A percentile compares a stretch with the other conserved stretches of the same genome.
Evolutionary conservation across 2,113 vertebrate species (phyloP).

Genomic region (Ictalurus punctatus): DNA sequence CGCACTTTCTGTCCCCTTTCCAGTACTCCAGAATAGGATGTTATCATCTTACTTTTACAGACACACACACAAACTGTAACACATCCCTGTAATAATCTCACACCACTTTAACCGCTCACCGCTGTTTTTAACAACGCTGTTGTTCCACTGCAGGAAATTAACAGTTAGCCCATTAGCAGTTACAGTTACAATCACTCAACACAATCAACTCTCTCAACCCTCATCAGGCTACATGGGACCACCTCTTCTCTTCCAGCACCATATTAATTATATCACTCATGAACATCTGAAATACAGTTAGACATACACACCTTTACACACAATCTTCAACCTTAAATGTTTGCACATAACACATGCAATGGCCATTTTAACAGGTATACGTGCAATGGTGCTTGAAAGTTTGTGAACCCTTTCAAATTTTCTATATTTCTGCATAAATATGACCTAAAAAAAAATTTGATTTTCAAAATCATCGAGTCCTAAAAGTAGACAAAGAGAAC

Average conservation of each 20-base stretch:
- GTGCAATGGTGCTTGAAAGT: too few species aligned
- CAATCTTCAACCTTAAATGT: background rate
- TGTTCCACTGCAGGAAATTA: constrained; percentile 38
- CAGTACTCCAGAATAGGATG: background rate
- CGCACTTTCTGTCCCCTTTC: background rate
- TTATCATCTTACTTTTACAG: background rate
- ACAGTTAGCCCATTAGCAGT: constrained; percentile 45
- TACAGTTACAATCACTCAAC: background rate
- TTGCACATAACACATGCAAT: background rate
- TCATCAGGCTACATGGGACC: constrained; percentile 25
- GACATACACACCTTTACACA: background rate
- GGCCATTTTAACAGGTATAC: background rate
- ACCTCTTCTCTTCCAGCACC: background rate
- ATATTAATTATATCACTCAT: background rate
- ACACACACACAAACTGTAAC: background rate
- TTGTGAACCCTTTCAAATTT: too few species aligned
- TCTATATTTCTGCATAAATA: too few species aligned
- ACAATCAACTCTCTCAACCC: constrained; percentile 33
- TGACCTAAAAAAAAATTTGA: too few species aligned
- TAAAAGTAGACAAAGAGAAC: too few species aligned
- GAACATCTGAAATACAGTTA: constrained; percentile 20
- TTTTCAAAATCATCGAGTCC: too few species aligned
- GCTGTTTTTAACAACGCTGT: constrained; percentile 18
- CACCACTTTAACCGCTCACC: background rate
- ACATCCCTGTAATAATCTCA: constrained; percentile 16